These are phyloP conservation scores for Abrostola triplasia DNA, from an alignment of 2,888 invertebrate genomes.

Conservation along the genomic window DNA sequence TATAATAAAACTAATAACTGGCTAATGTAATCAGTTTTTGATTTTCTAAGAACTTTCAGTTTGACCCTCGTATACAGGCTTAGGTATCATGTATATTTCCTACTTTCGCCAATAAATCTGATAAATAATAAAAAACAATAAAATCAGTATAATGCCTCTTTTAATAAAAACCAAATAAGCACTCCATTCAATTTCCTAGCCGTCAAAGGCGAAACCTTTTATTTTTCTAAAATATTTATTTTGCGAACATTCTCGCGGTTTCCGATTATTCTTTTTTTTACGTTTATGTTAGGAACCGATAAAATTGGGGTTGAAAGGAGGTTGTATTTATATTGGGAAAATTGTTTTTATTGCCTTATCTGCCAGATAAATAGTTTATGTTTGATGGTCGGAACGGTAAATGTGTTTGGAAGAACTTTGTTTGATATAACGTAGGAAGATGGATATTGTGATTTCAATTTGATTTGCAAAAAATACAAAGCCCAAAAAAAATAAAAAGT, in stretches of 20 bases:
- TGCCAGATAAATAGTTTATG: slow-evolving; percentile 32
- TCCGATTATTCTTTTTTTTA: slow-evolving; percentile 27
- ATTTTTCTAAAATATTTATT: slow-evolving; percentile 39
- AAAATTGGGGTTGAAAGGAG: slow-evolving; percentile 32
- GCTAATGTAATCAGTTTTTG: too few relatives aligned
- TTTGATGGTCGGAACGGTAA: slow-evolving; percentile 1
- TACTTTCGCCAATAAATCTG: neutral
- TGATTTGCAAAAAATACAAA: too few relatives aligned
- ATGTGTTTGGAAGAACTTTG: slow-evolving; percentile 6
- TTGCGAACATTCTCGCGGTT: slow-evolving; percentile 7
- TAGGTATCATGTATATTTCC: too few relatives aligned
- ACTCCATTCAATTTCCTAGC: slow-evolving; percentile 34
- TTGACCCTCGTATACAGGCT: too few relatives aligned
- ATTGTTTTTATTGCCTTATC: slow-evolving; percentile 45
- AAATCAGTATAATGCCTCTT: slow-evolving; percentile 24
- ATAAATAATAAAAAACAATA: neutral
- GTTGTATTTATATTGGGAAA: slow-evolving; percentile 37
- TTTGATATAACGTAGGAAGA: slow-evolving; percentile 10
- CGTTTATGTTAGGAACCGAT: slow-evolving; percentile 31
- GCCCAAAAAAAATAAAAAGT: too few relatives aligned
- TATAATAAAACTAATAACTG: too few relatives aligned
- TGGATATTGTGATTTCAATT: neutral
- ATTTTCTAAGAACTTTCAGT: too few relatives aligned
- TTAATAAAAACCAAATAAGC: slow-evolving; percentile 32
- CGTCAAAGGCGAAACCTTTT: slow-evolving; percentile 22